These are phyloP conservation scores for Hydropsyche tenuis DNA, from an alignment of 1,140 invertebrate genomes.

Conservation along the genomic window DNA sequence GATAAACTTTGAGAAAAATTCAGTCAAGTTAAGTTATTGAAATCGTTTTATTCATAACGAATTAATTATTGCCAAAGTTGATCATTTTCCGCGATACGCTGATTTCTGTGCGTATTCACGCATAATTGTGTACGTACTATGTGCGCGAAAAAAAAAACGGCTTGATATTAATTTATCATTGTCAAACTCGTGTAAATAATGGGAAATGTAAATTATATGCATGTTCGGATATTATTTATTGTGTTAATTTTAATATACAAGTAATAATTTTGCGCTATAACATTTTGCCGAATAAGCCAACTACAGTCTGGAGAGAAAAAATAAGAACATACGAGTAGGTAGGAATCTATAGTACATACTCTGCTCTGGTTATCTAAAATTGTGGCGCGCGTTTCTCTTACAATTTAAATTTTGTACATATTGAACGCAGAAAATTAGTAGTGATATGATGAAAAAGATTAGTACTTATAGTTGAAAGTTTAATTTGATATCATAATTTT, in stretches of 20 bases:
- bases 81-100: too few relatives aligned
- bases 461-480: too few relatives aligned
- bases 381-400: conserved; percentile 28
- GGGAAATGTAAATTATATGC: conserved; percentile 19
- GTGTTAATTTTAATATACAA: conserved; percentile 12
- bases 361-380: background rate
- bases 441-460: too few relatives aligned
- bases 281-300: conserved; percentile 40
- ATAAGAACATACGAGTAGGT: conserved; percentile 38
- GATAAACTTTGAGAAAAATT: too few relatives aligned
- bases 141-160: background rate
- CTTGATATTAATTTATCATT: conserved; percentile 5
- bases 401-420: too few relatives aligned
- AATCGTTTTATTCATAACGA: too few relatives aligned
- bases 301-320: conserved; percentile 49
- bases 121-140: background rate
- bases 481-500: too few relatives aligned
- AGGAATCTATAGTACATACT: conserved; percentile 25
- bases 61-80: too few relatives aligned
- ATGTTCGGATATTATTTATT: conserved; percentile 2
- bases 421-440: too few relatives aligned
- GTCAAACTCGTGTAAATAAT: conserved; percentile 22
- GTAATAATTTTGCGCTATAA: conserved; percentile 31
- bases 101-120: too few relatives aligned
- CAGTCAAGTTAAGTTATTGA: too few relatives aligned